phyloP scores from a whole-genome alignment of 1,140 invertebrate species.

The Drosophila equinoxialis region DNA sequence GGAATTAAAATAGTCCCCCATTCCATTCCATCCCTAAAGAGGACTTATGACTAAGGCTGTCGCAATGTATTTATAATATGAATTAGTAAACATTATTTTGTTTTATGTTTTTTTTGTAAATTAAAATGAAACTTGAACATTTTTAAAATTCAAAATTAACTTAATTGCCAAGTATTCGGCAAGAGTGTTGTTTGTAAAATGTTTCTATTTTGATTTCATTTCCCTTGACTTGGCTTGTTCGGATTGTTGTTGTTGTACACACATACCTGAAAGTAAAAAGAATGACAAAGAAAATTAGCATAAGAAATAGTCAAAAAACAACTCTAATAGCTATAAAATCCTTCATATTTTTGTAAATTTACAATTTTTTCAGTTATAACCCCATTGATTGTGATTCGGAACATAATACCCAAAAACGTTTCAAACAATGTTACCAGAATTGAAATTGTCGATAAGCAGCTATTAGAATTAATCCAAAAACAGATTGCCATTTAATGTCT shows the following conservation, averaged over 20 bases:
- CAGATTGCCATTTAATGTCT: background rate
- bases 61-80: constrained; percentile 28
- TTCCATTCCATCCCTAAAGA: background rate
- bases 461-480: background rate
- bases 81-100: constrained; percentile 21
- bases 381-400: background rate
- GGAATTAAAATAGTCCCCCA: constrained; percentile 35
- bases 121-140: background rate
- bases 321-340: background rate
- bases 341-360: background rate
- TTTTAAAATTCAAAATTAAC: constrained; percentile 7
- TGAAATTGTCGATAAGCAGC: background rate
- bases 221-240: constrained; percentile 1
- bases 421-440: background rate
- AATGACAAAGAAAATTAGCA: background rate
- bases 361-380: too few species aligned
- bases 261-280: constrained; percentile 55
- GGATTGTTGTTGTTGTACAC: constrained; percentile 17
- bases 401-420: too few species aligned
- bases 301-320: background rate
- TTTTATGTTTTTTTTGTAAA: background rate
- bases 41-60: constrained; percentile 12
- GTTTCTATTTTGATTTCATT: constrained; percentile 2
- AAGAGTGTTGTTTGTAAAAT: background rate
- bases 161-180: background rate